Evolutionary conservation across 2,113 vertebrate species (phyloP).

Genomic region (Willisornis vidua): DNA sequence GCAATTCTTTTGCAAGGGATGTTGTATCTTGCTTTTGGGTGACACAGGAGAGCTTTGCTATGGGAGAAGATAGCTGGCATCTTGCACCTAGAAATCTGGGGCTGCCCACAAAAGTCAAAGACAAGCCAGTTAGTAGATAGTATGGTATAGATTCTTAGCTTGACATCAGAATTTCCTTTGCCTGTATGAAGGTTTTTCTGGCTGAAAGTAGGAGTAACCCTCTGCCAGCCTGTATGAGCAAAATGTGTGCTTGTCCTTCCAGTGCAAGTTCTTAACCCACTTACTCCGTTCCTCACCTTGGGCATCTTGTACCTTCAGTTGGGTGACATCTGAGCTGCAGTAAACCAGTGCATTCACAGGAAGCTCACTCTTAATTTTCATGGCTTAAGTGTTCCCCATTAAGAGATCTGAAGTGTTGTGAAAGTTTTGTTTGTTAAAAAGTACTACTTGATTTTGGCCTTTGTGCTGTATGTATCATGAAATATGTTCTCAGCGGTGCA

Average conservation of each 20-base stretch:
- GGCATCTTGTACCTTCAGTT: neutral
- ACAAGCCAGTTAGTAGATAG: neutral
- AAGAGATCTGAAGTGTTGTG: neutral
- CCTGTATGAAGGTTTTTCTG: neutral
- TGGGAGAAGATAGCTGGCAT: neutral
- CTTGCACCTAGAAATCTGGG: neutral
- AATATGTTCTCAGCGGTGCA: neutral
- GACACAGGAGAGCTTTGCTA: neutral
- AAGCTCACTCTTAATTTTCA: neutral
- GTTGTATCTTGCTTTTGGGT: neutral
- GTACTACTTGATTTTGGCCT: neutral
- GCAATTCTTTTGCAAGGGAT: neutral
- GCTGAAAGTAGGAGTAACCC: neutral
- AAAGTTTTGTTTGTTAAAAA: neutral
- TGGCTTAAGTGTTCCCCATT: neutral
- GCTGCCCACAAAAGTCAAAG: neutral
- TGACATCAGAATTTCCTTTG: neutral
- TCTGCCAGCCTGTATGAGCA: neutral
- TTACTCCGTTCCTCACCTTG: neutral
- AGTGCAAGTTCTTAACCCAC: neutral
- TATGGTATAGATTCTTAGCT: neutral
- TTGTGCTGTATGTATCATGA: neutral
- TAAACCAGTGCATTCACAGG: neutral
- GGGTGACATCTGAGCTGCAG: neutral
- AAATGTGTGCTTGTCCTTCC: neutral